A percentile compares a stretch with the other conserved stretches of the same genome.
These are phyloP conservation scores for Zonitis immaculata DNA, from an alignment of 2,888 invertebrate species.

Conservation along the genomic window DNA sequence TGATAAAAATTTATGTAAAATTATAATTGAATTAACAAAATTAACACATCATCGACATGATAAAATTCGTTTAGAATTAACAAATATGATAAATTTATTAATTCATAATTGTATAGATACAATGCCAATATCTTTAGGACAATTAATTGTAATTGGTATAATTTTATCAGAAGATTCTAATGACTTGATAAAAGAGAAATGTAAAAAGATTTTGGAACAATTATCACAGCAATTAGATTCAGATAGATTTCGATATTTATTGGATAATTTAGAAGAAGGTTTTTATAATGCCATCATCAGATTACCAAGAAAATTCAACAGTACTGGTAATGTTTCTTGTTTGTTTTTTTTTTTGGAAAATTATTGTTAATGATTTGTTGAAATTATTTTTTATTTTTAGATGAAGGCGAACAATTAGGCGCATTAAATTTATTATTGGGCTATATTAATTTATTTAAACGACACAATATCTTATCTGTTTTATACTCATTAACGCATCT, in stretches of 20 bases:
- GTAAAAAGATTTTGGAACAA: constrained; percentile 42
- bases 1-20: constrained; percentile 53
- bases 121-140: constrained; percentile 57
- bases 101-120: constrained; percentile 61
- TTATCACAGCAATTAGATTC: constrained; percentile 48
- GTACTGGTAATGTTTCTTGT: constrained; percentile 51
- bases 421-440: constrained; percentile 63
- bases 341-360: background rate
- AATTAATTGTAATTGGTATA: constrained; percentile 63
- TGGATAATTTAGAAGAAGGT: constrained; percentile 58
- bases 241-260: constrained; percentile 44
- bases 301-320: constrained; percentile 64
- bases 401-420: constrained; percentile 58
- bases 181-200: constrained; percentile 50
- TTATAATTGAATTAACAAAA: constrained; percentile 52
- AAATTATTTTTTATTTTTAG: constrained; percentile 42
- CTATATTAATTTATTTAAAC: constrained; percentile 58
- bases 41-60: constrained; percentile 58
- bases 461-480: constrained; percentile 54
- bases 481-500: constrained; percentile 55
- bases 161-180: constrained; percentile 64
- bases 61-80: constrained; percentile 60
- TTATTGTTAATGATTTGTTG: background rate
- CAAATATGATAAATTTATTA: constrained; percentile 55
- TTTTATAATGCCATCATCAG: constrained; percentile 56